Conservation (phyloP, 2,888 invertebrate genomes). For the Diachrysia chrysitis region DNA sequence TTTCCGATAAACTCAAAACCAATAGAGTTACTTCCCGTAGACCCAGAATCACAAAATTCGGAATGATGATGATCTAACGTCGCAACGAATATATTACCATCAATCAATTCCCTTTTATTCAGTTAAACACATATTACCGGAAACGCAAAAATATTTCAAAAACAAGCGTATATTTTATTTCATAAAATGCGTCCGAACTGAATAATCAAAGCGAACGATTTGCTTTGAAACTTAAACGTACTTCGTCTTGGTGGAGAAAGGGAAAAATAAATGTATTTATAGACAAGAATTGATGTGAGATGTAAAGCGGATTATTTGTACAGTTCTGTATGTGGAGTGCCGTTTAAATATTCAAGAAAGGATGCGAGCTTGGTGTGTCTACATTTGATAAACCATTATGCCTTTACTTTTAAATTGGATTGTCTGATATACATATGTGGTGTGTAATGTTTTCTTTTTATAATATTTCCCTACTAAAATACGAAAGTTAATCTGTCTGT, state of each 20-base stretch:
- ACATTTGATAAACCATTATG: conserved; percentile 4
- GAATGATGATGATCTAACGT: too few species aligned
- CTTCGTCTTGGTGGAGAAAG: background rate
- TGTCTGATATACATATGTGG: background rate
- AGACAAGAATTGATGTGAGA: conserved; percentile 1
- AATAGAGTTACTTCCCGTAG: too few species aligned
- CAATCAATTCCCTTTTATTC: background rate
- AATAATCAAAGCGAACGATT: conserved; percentile 35
- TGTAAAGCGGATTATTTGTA: conserved; percentile 8
- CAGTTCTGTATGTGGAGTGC: background rate
- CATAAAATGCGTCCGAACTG: conserved; percentile 9
- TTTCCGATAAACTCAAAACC: too few species aligned
- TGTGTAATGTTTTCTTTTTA: background rate
- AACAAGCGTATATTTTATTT: conserved; percentile 16
- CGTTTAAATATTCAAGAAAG: background rate
- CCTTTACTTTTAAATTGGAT: background rate
- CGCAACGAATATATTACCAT: background rate
- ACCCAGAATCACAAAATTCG: too few species aligned
- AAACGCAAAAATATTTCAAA: conserved; percentile 14
- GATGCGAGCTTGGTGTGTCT: background rate
- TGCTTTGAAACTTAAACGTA: conserved; percentile 36
- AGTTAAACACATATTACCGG: background rate
- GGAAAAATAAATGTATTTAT: conserved; percentile 7
- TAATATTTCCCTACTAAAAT: too few species aligned
- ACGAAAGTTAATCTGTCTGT: too few species aligned